Conservation (phyloP, 64 coral and sea anemone genomes). For the Dendronephthya gigantea region DNA sequence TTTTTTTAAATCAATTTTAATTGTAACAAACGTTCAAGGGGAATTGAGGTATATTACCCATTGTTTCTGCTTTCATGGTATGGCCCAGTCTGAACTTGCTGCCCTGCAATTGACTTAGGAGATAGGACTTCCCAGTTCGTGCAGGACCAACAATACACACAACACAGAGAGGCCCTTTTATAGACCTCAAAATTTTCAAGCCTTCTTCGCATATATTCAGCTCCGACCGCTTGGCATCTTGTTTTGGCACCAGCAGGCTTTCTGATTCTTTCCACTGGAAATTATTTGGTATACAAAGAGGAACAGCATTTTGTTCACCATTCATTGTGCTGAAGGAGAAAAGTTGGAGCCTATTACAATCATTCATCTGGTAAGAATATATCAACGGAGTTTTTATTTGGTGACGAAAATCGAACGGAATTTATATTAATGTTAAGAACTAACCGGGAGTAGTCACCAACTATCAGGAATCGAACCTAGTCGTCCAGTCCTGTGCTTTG, state of each 20-base stretch:
- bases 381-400: too few relatives aligned
- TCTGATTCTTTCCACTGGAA: background rate
- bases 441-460: too few relatives aligned
- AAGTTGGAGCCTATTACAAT: too few relatives aligned
- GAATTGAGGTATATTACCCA: background rate
- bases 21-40: background rate
- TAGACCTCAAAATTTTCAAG: background rate
- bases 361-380: too few relatives aligned
- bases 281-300: background rate
- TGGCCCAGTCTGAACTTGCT: background rate
- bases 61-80: constrained; percentile 16
- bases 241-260: background rate
- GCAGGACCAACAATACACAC: constrained; percentile 10
- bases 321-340: background rate
- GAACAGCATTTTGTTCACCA: background rate
- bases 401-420: too few relatives aligned
- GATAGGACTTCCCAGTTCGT: constrained; percentile 2
- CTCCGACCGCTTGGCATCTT: background rate
- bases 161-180: background rate
- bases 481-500: too few relatives aligned
- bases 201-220: background rate
- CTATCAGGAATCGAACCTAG: too few relatives aligned
- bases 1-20: too few relatives aligned
- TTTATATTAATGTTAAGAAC: too few relatives aligned
- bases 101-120: background rate